phyloP scores from a whole-genome alignment of 2,797 vertebrate species.

The Erithacus rubecula region DNA sequence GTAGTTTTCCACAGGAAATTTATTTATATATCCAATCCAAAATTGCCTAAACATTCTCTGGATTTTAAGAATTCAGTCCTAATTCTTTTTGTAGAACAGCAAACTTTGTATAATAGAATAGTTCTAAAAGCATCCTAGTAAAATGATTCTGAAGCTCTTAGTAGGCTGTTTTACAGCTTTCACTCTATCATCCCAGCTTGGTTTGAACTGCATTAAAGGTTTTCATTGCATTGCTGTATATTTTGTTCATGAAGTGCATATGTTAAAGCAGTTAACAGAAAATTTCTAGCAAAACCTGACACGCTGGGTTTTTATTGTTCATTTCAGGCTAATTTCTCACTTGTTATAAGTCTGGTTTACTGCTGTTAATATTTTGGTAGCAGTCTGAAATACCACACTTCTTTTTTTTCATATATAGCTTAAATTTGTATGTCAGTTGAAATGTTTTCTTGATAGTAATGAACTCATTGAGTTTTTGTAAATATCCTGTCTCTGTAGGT shows the following conservation, averaged over 20 bases:
- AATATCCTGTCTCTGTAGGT: background rate
- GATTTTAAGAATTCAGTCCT: background rate
- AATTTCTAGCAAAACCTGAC: background rate
- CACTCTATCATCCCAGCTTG: background rate
- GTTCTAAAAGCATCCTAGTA: background rate
- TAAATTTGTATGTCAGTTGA: background rate
- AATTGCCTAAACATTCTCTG: background rate
- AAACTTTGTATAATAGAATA: background rate
- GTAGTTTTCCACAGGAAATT: background rate
- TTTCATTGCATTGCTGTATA: background rate
- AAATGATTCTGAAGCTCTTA: background rate
- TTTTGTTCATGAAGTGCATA: background rate
- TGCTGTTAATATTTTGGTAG: background rate
- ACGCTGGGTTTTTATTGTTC: background rate
- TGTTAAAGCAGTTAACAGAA: background rate
- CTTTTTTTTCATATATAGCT: background rate
- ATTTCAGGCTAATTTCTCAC: background rate
- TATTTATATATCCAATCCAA: background rate
- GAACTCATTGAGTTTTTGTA: background rate
- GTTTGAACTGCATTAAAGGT: background rate
- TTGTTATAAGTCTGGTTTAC: background rate
- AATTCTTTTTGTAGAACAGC: background rate
- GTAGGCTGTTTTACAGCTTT: background rate
- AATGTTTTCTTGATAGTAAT: background rate
- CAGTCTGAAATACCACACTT: background rate